phyloP scores from a whole-genome alignment of 2,888 invertebrate genomes.

The Amblyjoppa proteus region DNA sequence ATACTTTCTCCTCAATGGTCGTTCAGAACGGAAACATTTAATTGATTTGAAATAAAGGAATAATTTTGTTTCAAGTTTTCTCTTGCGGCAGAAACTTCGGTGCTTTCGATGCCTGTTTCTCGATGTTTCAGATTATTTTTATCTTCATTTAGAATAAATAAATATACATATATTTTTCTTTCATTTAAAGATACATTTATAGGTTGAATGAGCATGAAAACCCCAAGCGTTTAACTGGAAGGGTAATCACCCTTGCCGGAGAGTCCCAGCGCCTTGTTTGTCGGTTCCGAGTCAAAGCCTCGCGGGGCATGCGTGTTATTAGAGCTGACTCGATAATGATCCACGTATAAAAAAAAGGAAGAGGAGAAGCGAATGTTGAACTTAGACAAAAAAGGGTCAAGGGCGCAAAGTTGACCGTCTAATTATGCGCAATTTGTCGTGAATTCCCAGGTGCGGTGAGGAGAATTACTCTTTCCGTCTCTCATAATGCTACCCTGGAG shows the following conservation, averaged over 20 bases:
- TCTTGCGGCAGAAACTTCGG: too few relatives aligned
- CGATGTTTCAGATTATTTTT: too few relatives aligned
- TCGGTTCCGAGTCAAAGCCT: neutral
- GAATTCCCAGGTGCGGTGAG: slow-evolving; percentile 2
- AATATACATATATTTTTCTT: too few relatives aligned
- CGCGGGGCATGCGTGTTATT: slow-evolving; percentile 19
- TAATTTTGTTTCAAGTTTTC: too few relatives aligned
- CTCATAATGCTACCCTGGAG: neutral
- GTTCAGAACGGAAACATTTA: too few relatives aligned
- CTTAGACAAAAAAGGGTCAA: slow-evolving; percentile 55
- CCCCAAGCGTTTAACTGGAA: neutral
- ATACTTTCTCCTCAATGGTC: too few relatives aligned
- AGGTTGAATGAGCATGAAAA: neutral
- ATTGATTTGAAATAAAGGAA: too few relatives aligned
- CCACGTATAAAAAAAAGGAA: too few relatives aligned
- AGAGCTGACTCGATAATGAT: slow-evolving; percentile 40
- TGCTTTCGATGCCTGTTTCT: too few relatives aligned
- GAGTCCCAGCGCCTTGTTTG: neutral
- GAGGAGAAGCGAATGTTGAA: slow-evolving; percentile 14
- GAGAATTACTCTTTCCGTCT: neutral
- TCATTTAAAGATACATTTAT: neutral
- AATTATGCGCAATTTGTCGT: slow-evolving; percentile 50
- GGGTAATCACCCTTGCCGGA: neutral
- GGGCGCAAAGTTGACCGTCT: slow-evolving; percentile 56
- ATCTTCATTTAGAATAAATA: too few relatives aligned